A percentile compares a stretch with the other conserved stretches of the same genome.
Evolutionary conservation across 2,888 invertebrate genomes (phyloP).

Genomic region (Hedya salicella): DNA sequence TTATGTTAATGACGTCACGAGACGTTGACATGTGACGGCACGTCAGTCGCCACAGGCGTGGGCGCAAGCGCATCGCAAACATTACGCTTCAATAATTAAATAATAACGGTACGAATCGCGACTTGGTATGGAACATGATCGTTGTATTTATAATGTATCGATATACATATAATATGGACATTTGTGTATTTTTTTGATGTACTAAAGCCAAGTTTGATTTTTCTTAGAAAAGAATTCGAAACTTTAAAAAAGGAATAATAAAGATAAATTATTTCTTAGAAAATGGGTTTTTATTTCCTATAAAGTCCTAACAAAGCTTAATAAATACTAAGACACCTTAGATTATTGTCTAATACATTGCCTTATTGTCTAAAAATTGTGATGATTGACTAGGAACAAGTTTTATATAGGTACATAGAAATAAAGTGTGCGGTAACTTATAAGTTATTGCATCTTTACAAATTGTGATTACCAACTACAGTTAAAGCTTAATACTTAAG

Average conservation of each 20-base stretch:
- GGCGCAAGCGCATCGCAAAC: constrained; percentile 43
- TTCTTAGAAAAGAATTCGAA: constrained; percentile 83
- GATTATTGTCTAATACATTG: constrained; percentile 49
- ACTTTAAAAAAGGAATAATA: constrained; percentile 82
- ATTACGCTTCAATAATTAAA: constrained; percentile 64
- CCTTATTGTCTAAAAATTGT: constrained; percentile 46
- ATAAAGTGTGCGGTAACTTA: constrained; percentile 39
- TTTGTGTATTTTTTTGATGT: constrained; percentile 84
- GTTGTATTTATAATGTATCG: constrained; percentile 75
- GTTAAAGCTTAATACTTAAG: constrained; percentile 41
- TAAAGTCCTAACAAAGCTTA: constrained; percentile 39
- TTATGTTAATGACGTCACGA: neutral
- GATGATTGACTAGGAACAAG: constrained; percentile 49
- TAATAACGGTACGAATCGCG: constrained; percentile 59
- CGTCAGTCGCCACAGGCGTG: constrained; percentile 25
- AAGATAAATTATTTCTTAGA: constrained; percentile 82
- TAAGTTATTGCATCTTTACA: constrained; percentile 36
- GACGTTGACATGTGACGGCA: neutral
- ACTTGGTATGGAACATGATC: constrained; percentile 62
- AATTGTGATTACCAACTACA: constrained; percentile 29
- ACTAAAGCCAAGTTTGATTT: constrained; percentile 83
- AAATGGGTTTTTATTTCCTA: constrained; percentile 73
- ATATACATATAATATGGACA: constrained; percentile 69
- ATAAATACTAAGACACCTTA: constrained; percentile 28
- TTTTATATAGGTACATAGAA: constrained; percentile 35